Evolutionary conservation across 2,113 vertebrate species (phyloP).

Genomic region (Crotalus viridis): DNA sequence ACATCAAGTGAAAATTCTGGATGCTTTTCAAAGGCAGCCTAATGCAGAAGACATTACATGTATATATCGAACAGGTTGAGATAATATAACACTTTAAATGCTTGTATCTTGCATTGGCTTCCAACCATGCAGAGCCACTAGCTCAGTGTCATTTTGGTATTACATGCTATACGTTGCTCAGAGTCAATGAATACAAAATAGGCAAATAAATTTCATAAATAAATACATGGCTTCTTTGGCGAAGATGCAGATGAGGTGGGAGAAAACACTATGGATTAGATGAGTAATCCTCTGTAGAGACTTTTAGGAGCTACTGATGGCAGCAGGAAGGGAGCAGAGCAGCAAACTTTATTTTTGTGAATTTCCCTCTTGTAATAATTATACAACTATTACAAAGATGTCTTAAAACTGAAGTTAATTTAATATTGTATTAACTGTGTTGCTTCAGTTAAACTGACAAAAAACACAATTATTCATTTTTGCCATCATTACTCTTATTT

Average conservation of each 20-base stretch:
- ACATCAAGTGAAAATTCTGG: neutral
- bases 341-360: neutral
- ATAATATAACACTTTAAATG: neutral
- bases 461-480: neutral
- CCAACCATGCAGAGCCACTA: too few species aligned
- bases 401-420: neutral
- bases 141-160: neutral
- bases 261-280: neutral
- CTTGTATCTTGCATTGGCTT: neutral
- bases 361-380: neutral
- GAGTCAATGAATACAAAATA: neutral
- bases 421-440: slow-evolving; percentile 2
- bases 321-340: neutral
- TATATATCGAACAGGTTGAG: neutral
- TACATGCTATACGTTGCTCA: neutral
- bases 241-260: neutral
- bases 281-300: neutral
- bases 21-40: neutral
- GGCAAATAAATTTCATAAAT: neutral
- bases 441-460: neutral
- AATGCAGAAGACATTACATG: neutral
- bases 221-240: neutral
- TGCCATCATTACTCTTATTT: slow-evolving; percentile 31
- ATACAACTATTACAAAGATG: neutral
- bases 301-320: neutral